Base-by-base conservation (phyloP, 2,888 invertebrate genomes). In the Phalera bucephala region DNA sequence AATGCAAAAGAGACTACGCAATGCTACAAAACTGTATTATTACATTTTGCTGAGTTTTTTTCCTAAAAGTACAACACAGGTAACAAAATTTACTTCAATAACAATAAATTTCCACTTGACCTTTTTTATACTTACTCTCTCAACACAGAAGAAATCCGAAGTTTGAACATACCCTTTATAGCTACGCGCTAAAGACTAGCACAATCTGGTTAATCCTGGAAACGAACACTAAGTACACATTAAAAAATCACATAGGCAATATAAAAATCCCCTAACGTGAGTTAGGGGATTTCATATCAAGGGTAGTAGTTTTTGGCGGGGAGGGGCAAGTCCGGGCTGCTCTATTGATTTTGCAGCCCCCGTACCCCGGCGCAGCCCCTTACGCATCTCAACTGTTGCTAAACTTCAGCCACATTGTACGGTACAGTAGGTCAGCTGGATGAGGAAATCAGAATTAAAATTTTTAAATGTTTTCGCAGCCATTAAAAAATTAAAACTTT, bases 331-430 rank as follows among this genome's bases (percentile, higher is more conserved):
- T 66, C 72, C 64, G 65, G 68, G 72, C 61, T 63, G 66, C 62
- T 76, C 77, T 85, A 85, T 85, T 80, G 85, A 85, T 85, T 87
- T 88, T 84, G 68, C 34, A 39, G 38, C 72, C 60, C 64, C 62
- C 35, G 60, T 63, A 1, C 14, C 29, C 17, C 67, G 68, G 64
- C 69, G 52, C 65, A 42, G 32, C 71, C 67, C 70, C 70, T 55
- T 69, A 80, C 84, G 78, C 80, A 77, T 75, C 81, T 82, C 82
- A 88, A 87, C 88, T 88, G 88, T 88, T 88, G 88, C 87, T 87
- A 72, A 70, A 71, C 63, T 62, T 58, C 42, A 64, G 49, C 57
- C 68, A 52, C 59, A 58, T 63, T 42, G 48, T 40, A 41, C 44
- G 30, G 42, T 41, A 41, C 49, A 53, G 42, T 56, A 54, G 64